phyloP scores from a whole-genome alignment of 2,797 vertebrate species.

The Sarcoramphus papa region DNA sequence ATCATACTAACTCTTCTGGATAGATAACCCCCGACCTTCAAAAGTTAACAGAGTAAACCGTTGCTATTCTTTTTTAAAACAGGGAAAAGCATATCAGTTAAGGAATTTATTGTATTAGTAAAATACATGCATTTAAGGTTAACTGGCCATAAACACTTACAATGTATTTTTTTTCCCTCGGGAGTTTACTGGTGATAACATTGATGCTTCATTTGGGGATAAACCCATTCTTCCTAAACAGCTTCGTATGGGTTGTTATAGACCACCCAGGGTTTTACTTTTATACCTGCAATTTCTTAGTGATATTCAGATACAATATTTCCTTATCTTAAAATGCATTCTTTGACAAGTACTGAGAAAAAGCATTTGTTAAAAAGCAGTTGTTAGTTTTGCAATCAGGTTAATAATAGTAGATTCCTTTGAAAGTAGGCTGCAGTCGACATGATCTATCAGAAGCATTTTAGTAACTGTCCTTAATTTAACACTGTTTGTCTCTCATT shows the following conservation, averaged over 20 bases:
- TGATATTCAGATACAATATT: neutral
- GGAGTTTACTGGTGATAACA: neutral
- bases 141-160: neutral
- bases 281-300: neutral
- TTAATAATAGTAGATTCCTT: neutral
- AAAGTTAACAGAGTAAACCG: neutral
- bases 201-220: neutral
- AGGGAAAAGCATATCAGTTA: neutral
- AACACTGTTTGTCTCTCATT: neutral
- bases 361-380: neutral
- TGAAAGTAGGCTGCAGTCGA: neutral
- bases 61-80: neutral
- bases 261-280: neutral
- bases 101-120: neutral
- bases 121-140: neutral
- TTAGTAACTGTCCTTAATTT: neutral
- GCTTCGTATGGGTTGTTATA: neutral
- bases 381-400: neutral
- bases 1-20: neutral
- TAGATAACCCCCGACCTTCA: neutral
- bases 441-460: neutral
- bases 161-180: neutral
- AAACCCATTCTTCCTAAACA: neutral
- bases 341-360: neutral
- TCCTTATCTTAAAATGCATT: neutral